phyloP scores from a whole-genome alignment of 2,888 invertebrate genomes.

The Netelia fuscicornis region DNA sequence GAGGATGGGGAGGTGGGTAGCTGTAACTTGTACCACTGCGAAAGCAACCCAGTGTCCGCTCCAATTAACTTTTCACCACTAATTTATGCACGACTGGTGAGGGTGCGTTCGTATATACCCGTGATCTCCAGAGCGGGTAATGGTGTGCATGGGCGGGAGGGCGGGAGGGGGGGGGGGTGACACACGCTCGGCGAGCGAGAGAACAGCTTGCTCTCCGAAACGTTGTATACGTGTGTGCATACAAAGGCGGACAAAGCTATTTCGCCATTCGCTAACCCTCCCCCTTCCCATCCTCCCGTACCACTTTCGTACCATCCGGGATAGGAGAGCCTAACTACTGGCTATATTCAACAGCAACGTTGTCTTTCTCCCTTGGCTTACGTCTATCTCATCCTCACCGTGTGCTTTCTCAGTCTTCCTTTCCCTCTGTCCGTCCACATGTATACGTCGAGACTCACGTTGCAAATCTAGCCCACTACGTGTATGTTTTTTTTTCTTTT shows the following conservation, averaged over 20 bases:
- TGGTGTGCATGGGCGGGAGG: background rate
- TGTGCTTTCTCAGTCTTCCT: conserved; percentile 2
- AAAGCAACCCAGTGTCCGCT: conserved; percentile 82
- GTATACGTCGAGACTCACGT: conserved; percentile 21
- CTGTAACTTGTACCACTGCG: conserved; percentile 82
- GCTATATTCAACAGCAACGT: conserved; percentile 32
- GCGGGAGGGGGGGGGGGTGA: conserved; percentile 11
- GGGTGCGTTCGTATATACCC: conserved; percentile 59
- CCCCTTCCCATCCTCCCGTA: background rate
- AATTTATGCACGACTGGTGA: conserved; percentile 80
- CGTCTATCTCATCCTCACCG: background rate
- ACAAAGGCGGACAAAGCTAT: conserved; percentile 43
- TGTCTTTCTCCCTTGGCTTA: conserved; percentile 12
- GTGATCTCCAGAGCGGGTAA: conserved; percentile 61
- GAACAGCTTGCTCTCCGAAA: conserved; percentile 41
- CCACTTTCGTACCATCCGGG: conserved; percentile 2
- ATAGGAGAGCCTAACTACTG: conserved; percentile 41
- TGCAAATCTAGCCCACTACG: conserved; percentile 2
- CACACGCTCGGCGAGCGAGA: conserved; percentile 20
- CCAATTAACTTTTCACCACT: conserved; percentile 84
- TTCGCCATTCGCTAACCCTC: conserved; percentile 28
- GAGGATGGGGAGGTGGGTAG: conserved; percentile 60
- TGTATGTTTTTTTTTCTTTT: conserved; percentile 3
- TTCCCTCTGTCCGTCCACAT: conserved; percentile 17
- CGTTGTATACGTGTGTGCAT: conserved; percentile 23